Base-by-base conservation (phyloP, 2,797 vertebrate species). In the Meda fulgida region DNA sequence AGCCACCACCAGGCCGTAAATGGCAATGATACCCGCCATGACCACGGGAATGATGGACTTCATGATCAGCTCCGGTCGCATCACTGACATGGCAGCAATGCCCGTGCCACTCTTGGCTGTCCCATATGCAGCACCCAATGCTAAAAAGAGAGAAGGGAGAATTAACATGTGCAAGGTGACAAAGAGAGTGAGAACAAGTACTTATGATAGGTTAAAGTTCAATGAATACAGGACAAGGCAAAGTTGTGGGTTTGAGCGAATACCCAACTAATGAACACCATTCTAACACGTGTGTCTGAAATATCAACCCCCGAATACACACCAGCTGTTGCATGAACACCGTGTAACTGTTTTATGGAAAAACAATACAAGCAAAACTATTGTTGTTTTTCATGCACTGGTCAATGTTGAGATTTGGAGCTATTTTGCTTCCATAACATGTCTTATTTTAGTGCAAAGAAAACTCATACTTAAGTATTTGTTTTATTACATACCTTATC, bases 21-120 rank as follows among this genome's bases (percentile, higher is more conserved):
- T 99, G 81, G 98, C 98, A 90, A 99, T 99, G 92, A 99, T 99
- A 91, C 98, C 98, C 7, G 98, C 98, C 98, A 99, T 99, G 93
- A 99, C 98, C 66, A 99, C 98, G 0, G 98, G 98, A 90, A 99
- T 99, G 95, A 99, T 99, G 58, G 98, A 99, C 95, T 97, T 99
- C 98, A 99, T 99, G 94, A 99, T 99, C 93, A 99, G 95, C 94
- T 99, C 98, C 58, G 98, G 98, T 94, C 98, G 95, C 98, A 99
- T 99, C 93, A 99, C 98, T 0, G 98, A 99, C 98, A 99, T 99
- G 92, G 98, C 98, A 19, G 98, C 97, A 3, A 99, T 99, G 77
- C 98, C 98, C 0, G 98, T 99, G 79, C 98, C 98, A 1, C 98
- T 99, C 94, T 99, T 99, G n/a, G 98, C 97, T 19, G 98, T 99